Conservation (phyloP, 2,797 vertebrate species). For the Chelon labrosus region DNA sequence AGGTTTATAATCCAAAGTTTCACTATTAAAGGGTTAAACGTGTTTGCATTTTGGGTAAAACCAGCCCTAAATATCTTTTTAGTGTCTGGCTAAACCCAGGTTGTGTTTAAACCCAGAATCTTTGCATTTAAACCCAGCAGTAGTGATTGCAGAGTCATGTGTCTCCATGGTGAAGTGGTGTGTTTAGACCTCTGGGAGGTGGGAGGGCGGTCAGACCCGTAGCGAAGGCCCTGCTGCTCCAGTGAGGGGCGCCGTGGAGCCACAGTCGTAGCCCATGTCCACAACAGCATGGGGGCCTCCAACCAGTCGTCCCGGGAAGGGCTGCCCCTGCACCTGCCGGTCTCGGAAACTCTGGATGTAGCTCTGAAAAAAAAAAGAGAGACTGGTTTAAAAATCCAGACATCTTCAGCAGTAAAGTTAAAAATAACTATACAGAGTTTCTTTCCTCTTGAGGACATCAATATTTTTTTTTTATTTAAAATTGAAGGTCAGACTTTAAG, state of each 20-base stretch:
- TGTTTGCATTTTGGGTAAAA: slow-evolving; percentile 47
- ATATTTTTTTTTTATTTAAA: too few species aligned
- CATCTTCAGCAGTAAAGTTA: too few species aligned
- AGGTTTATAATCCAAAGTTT: background rate
- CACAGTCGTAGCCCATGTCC: slow-evolving; percentile 93
- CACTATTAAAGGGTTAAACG: slow-evolving; percentile 36
- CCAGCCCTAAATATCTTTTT: slow-evolving; percentile 24
- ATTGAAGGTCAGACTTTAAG: too few species aligned
- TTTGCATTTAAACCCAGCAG: slow-evolving; percentile 5
- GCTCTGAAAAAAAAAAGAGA: slow-evolving; percentile 84
- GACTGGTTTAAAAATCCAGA: too few species aligned
- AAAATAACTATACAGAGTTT: too few species aligned
- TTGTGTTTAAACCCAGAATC: background rate
- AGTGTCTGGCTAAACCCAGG: slow-evolving; percentile 41
- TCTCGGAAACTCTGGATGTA: slow-evolving; percentile 99
- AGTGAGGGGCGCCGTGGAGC: slow-evolving; percentile 91
- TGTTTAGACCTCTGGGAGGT: slow-evolving; percentile 32
- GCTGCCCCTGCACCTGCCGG: slow-evolving; percentile 88
- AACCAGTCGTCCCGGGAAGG: slow-evolving; percentile 86
- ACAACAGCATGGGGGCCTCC: slow-evolving; percentile 87
- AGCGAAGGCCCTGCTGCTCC: slow-evolving; percentile 88
- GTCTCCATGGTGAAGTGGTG: slow-evolving; percentile 14
- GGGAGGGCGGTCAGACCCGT: slow-evolving; percentile 79
- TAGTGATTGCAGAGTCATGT: slow-evolving; percentile 10
- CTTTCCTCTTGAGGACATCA: too few species aligned